Conservation (phyloP, 2,888 invertebrate genomes). For the Cataglyphis rosenhaueri region DNA sequence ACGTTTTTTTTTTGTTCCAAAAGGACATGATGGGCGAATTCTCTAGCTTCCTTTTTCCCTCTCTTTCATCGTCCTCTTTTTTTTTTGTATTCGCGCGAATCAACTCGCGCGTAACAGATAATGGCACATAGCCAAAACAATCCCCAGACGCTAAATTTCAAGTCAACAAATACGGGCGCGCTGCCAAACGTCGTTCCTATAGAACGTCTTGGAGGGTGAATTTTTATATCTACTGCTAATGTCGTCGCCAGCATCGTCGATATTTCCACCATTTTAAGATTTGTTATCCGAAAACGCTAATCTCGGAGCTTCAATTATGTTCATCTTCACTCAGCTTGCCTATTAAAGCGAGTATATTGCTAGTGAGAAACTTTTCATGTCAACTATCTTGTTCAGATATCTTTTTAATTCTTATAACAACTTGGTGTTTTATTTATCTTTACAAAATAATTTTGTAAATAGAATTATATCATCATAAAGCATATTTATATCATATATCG, state of each 20-base stretch:
- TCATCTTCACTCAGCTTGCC: slow-evolving; percentile 12
- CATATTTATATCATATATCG: not conserved
- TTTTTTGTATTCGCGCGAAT: slow-evolving; percentile 53
- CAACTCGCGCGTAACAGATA: slow-evolving; percentile 75
- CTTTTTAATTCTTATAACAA: not conserved
- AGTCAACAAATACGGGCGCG: slow-evolving; percentile 84
- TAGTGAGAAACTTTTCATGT: not conserved
- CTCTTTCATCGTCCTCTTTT: slow-evolving; percentile 3
- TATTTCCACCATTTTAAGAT: slow-evolving; percentile 37
- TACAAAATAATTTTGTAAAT: not conserved
- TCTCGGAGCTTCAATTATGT: slow-evolving; percentile 24
- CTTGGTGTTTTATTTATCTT: not conserved
- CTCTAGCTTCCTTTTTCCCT: not conserved
- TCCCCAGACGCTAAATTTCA: slow-evolving; percentile 83
- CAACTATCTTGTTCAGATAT: not conserved
- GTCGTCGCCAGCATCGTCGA: slow-evolving; percentile 43
- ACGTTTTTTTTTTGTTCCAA: slow-evolving; percentile 47
- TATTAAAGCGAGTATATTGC: not conserved
- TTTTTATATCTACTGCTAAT: slow-evolving; percentile 70
- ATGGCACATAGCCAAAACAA: slow-evolving; percentile 84
- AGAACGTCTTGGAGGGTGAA: slow-evolving; percentile 61
- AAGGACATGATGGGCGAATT: slow-evolving; percentile 18
- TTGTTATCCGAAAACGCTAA: slow-evolving; percentile 44
- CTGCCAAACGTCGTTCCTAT: slow-evolving; percentile 75
- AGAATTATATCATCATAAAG: not conserved